A percentile compares a stretch with the other conserved stretches of the same genome.
These are phyloP conservation scores for Siderastrea siderea DNA, from an alignment of 92 coral and sea anemone species.

Conservation along the genomic window DNA sequence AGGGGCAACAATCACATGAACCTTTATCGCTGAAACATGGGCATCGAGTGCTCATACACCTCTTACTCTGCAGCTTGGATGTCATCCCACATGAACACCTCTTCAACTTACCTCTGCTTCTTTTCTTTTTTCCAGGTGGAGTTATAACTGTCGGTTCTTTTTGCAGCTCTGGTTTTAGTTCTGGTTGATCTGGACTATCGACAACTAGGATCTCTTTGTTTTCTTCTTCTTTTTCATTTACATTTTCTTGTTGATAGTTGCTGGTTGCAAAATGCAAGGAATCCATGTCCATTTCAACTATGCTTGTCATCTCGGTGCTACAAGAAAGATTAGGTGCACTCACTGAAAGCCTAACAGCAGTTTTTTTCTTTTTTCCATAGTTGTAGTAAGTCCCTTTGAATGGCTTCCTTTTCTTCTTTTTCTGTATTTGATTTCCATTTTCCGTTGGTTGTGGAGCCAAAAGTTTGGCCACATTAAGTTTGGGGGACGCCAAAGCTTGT, in stretches of 20 bases:
- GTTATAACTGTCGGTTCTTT: conserved; percentile 34
- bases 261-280: conserved; percentile 15
- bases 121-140: conserved; percentile 46
- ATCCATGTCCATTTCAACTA: neutral
- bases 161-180: conserved; percentile 11
- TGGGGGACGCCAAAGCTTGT: conserved; percentile 61
- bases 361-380: conserved; percentile 80
- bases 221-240: conserved; percentile 33
- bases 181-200: conserved; percentile 49
- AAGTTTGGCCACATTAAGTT: conserved; percentile 49
- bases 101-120: conserved; percentile 37
- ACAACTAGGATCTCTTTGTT: conserved; percentile 69
- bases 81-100: conserved; percentile 79
- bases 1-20: conserved; percentile 81
- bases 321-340: conserved; percentile 5
- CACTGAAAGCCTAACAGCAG: neutral
- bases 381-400: conserved; percentile 87
- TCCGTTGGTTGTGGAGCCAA: conserved; percentile 50
- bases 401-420: conserved; percentile 77
- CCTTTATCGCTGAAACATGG: conserved; percentile 77
- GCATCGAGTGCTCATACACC: conserved; percentile 80
- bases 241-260: neutral
- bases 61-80: conserved; percentile 52
- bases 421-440: conserved; percentile 39
- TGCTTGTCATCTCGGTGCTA: neutral